Percentiles rank a stretch among this genome's conserved stretches.
phyloP scores from a whole-genome alignment of 1,140 invertebrate genomes.

The Drosophila santomea region DNA sequence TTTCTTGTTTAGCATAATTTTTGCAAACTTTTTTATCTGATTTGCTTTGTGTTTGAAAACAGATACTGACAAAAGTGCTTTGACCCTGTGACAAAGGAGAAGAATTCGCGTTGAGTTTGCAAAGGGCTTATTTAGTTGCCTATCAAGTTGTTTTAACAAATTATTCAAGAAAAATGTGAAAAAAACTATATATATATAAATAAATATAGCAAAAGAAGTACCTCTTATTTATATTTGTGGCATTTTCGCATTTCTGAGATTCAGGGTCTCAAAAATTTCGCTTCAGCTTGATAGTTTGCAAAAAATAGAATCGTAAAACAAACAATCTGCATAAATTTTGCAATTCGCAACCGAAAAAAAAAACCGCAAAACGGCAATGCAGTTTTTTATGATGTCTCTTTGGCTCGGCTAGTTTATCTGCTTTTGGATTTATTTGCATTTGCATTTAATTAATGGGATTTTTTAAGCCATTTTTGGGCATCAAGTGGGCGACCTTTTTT shows the following conservation, averaged over 20 bases:
- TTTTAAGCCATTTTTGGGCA: slow-evolving; percentile 64
- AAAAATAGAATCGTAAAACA: not conserved
- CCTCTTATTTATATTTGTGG: too few species aligned
- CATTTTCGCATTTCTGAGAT: not conserved
- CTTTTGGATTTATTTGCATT: slow-evolving; percentile 74
- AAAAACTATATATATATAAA: too few species aligned
- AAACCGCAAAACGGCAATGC: slow-evolving; percentile 65
- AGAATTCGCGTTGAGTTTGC: slow-evolving; percentile 2
- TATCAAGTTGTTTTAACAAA: not conserved
- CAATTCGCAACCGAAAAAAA: slow-evolving; percentile 50
- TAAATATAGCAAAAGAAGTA: too few species aligned
- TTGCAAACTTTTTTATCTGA: slow-evolving; percentile 42
- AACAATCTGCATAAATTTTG: slow-evolving; percentile 72
- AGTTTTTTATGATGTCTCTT: slow-evolving; percentile 51
- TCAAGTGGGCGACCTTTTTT: slow-evolving; percentile 78
- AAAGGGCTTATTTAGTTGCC: slow-evolving; percentile 1
- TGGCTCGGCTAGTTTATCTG: slow-evolving; percentile 32
- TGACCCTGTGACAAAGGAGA: slow-evolving; percentile 70
- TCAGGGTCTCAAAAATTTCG: slow-evolving; percentile 29
- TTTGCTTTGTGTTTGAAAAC: slow-evolving; percentile 20
- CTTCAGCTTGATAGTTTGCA: not conserved
- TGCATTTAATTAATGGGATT: slow-evolving; percentile 77
- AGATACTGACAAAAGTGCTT: slow-evolving; percentile 67
- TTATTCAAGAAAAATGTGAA: too few species aligned
- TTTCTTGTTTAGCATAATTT: slow-evolving; percentile 45